These are phyloP conservation scores for Montipora efflorescens DNA, from an alignment of 64 coral and sea anemone genomes.

Conservation along the genomic window DNA sequence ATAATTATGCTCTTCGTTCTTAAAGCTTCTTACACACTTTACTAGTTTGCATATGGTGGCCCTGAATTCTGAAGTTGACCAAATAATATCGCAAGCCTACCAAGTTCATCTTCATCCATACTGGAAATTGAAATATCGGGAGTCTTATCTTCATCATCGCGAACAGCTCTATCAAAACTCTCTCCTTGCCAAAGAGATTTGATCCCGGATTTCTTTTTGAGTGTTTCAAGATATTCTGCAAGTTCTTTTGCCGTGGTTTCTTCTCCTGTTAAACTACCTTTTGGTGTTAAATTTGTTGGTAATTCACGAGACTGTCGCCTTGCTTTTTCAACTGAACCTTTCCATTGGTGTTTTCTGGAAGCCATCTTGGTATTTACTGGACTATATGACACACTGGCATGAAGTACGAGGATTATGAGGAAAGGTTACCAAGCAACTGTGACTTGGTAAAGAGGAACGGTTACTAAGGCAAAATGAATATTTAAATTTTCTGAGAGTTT, in stretches of 20 bases:
- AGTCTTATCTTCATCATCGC: slow-evolving; percentile 80
- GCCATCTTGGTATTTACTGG: slow-evolving; percentile 45
- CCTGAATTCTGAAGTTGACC: too few relatives aligned
- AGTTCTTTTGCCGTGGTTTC: slow-evolving; percentile 84
- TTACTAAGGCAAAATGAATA: slow-evolving; percentile 41
- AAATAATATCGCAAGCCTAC: background rate
- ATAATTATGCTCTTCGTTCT: too few relatives aligned
- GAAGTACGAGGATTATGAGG: background rate
- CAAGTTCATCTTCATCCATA: slow-evolving; percentile 47
- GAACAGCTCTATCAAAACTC: slow-evolving; percentile 63
- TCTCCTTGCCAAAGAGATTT: slow-evolving; percentile 71
- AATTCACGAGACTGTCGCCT: slow-evolving; percentile 79
- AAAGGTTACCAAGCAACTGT: background rate
- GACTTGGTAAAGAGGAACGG: too few relatives aligned
- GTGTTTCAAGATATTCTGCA: slow-evolving; percentile 69
- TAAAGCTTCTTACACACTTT: too few relatives aligned
- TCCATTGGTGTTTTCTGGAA: slow-evolving; percentile 78
- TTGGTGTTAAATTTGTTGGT: slow-evolving; percentile 15
- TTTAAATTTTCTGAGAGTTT: too few relatives aligned
- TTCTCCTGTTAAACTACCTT: slow-evolving; percentile 71
- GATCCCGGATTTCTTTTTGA: slow-evolving; percentile 86
- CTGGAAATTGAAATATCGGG: slow-evolving; percentile 86
- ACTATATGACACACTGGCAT: too few relatives aligned
- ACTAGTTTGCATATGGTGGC: too few relatives aligned
- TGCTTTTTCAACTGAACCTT: slow-evolving; percentile 76